Conservation (phyloP, 2,797 vertebrate genomes). For the Yasuhikotakia modesta region DNA sequence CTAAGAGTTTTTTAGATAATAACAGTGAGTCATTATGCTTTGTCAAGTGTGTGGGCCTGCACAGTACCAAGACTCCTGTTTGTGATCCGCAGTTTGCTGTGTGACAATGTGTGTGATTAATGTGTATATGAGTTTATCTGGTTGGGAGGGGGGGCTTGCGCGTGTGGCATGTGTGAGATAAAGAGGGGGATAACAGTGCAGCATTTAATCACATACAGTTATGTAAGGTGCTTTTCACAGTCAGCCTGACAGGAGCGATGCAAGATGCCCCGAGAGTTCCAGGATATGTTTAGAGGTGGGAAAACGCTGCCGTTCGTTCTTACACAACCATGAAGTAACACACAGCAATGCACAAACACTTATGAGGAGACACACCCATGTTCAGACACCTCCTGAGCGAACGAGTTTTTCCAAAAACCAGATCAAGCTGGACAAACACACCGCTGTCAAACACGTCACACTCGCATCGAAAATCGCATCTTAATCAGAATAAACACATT, state of each 20-base stretch:
- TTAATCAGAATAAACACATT: neutral
- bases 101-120: neutral
- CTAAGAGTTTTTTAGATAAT: conserved; percentile 6
- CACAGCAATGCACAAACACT: conserved; percentile 24
- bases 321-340: conserved; percentile 45
- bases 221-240: conserved; percentile 70
- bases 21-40: conserved; percentile 36
- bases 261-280: conserved; percentile 66
- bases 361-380: neutral
- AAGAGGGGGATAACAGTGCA: conserved; percentile 38
- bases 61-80: conserved; percentile 1
- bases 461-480: neutral
- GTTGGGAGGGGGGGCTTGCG: neutral
- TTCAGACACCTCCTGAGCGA: conserved; percentile 6
- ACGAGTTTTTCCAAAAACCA: conserved; percentile 18
- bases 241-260: conserved; percentile 65
- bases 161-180: conserved; percentile 37
- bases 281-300: conserved; percentile 63
- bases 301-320: conserved; percentile 51
- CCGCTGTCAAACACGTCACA: neutral
- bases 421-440: neutral
- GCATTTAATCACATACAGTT: conserved; percentile 68
- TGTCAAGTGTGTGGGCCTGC: conserved; percentile 25
- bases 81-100: conserved; percentile 2
- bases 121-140: conserved; percentile 6